Conservation (phyloP, 2,888 invertebrate species). For the Microchrysa polita region DNA sequence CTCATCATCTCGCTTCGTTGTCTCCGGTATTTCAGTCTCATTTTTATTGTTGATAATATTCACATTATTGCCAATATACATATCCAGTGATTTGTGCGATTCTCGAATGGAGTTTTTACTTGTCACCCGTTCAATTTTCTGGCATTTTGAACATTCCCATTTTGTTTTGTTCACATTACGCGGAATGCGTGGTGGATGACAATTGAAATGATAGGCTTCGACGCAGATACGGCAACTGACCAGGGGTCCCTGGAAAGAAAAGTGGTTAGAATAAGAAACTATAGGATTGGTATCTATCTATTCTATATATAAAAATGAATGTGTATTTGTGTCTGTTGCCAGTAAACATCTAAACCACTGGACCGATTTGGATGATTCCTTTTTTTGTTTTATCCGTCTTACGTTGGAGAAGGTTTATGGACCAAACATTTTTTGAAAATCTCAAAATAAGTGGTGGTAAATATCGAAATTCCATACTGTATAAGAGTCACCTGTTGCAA, state of each 20-base stretch:
- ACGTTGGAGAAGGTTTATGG: too few species aligned
- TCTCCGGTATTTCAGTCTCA: conserved; percentile 39
- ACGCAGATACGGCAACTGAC: conserved; percentile 85
- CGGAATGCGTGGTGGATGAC: conserved; percentile 78
- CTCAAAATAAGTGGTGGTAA: too few species aligned
- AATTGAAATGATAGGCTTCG: conserved; percentile 84
- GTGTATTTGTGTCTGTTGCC: too few species aligned
- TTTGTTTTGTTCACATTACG: conserved; percentile 69
- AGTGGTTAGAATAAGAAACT: too few species aligned
- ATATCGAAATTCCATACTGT: too few species aligned
- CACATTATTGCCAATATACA: conserved; percentile 26
- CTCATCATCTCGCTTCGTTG: neutral
- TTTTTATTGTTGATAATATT: conserved; percentile 24
- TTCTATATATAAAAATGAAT: too few species aligned
- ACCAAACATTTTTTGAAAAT: too few species aligned
- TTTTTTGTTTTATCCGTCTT: too few species aligned
- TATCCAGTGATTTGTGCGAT: conserved; percentile 16
- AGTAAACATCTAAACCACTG: too few species aligned
- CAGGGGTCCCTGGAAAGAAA: conserved; percentile 70
- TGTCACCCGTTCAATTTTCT: conserved; percentile 28
- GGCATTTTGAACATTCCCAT: conserved; percentile 79
- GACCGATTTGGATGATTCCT: too few species aligned
- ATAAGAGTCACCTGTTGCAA: too few species aligned
- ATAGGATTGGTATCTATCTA: too few species aligned
- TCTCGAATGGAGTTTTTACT: neutral